Conservation (phyloP, 2,888 invertebrate genomes). For the Pyralis farinalis region DNA sequence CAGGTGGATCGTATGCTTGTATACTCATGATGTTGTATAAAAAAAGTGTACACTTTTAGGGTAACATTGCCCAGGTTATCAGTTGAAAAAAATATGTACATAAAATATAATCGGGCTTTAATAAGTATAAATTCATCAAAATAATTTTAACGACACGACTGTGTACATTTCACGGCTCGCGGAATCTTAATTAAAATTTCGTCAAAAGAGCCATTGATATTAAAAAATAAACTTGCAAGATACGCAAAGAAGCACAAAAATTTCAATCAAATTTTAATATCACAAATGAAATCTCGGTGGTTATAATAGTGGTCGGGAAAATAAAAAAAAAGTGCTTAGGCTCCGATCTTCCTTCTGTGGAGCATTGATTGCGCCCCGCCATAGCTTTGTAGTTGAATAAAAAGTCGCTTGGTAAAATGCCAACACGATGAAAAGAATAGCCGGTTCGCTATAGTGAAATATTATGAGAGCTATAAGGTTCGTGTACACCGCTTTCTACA, state of each 20-base stretch:
- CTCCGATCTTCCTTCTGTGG: conserved; percentile 50
- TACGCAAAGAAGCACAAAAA: conserved; percentile 16
- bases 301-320: conserved; percentile 48
- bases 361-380: conserved; percentile 68
- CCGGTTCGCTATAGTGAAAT: conserved; percentile 49
- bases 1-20: no score
- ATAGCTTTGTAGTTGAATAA: conserved; percentile 65
- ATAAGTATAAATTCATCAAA: no score
- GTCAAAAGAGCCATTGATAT: background rate
- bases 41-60: no score
- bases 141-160: no score
- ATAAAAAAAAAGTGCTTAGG: conserved; percentile 51
- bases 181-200: conserved; percentile 15
- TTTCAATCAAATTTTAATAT: conserved; percentile 43
- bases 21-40: no score
- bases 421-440: conserved; percentile 67
- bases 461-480: conserved; percentile 48
- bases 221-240: conserved; percentile 4
- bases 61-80: no score
- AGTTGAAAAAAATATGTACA: no score
- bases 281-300: conserved; percentile 46
- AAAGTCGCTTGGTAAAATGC: conserved; percentile 72
- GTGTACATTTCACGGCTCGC: no score
- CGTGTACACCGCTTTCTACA: conserved; percentile 31
- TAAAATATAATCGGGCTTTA: no score